Evolutionary conservation across 2,113 vertebrate species (phyloP).

Genomic region (Pelodiscus sinensis): DNA sequence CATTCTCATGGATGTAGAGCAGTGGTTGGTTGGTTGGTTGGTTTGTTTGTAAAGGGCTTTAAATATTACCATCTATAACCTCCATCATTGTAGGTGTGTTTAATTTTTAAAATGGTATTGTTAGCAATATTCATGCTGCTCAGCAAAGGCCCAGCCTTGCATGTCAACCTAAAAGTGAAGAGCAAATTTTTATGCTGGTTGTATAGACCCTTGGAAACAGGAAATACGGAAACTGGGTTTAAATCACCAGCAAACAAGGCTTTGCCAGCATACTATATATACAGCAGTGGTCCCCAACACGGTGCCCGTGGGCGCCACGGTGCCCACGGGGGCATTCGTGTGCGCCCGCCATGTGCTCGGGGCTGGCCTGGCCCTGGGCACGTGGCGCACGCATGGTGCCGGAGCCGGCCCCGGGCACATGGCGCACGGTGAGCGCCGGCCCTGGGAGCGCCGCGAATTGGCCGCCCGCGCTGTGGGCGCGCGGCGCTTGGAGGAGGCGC

Average conservation of each 20-base stretch:
- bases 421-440: too few relatives aligned
- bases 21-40: background rate
- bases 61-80: background rate
- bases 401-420: too few relatives aligned
- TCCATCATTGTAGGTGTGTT: background rate
- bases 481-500: too few relatives aligned
- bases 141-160: background rate
- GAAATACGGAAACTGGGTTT: slow-evolving; percentile 32
- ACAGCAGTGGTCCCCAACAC: too few relatives aligned
- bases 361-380: too few relatives aligned
- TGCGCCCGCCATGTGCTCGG: too few relatives aligned
- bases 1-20: background rate
- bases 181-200: slow-evolving; percentile 9
- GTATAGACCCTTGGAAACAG: slow-evolving; percentile 15
- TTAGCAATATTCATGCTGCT: background rate
- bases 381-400: too few relatives aligned
- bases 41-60: background rate
- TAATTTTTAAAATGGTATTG: background rate
- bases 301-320: too few relatives aligned
- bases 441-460: too few relatives aligned
- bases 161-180: background rate
- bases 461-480: too few relatives aligned
- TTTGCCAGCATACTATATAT: slow-evolving; percentile 60
- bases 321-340: too few relatives aligned
- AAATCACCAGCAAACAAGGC: slow-evolving; percentile 23